A percentile compares a stretch with the other conserved stretches of the same genome.
Evolutionary conservation across 2,888 invertebrate genomes (phyloP).

Genomic region (Dynastes maya): DNA sequence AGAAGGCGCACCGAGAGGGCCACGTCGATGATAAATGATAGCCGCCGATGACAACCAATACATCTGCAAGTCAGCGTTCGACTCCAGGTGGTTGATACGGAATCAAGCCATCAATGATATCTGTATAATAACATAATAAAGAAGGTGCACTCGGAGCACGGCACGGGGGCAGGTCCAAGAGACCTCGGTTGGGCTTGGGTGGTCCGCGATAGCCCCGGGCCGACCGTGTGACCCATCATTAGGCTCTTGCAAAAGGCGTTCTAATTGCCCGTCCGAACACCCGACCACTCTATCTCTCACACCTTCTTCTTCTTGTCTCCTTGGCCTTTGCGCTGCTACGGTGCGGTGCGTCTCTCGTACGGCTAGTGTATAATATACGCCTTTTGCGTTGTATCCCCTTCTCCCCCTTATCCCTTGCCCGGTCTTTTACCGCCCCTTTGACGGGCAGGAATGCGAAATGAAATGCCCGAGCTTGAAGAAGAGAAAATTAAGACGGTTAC

Average conservation of each 20-base stretch:
- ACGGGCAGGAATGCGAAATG: slow-evolving; percentile 33
- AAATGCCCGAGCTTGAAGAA: slow-evolving; percentile 13
- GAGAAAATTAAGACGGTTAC: slow-evolving; percentile 27
- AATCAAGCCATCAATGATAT: slow-evolving; percentile 66
- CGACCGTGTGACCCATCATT: slow-evolving; percentile 70
- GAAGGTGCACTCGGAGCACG: slow-evolving; percentile 59
- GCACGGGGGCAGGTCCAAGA: slow-evolving; percentile 61
- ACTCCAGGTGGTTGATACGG: slow-evolving; percentile 66
- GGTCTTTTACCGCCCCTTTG: slow-evolving; percentile 31
- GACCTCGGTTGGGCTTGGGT: slow-evolving; percentile 64
- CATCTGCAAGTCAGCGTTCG: slow-evolving; percentile 64
- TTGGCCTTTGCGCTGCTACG: slow-evolving; percentile 33
- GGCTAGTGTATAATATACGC: slow-evolving; percentile 5
- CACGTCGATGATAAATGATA: slow-evolving; percentile 56
- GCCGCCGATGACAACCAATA: slow-evolving; percentile 58
- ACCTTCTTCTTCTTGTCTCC: slow-evolving; percentile 63
- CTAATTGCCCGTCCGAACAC: slow-evolving; percentile 70
- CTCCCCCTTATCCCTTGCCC: neutral
- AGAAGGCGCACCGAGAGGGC: neutral
- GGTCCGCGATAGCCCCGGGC: slow-evolving; percentile 68
- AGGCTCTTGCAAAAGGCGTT: slow-evolving; percentile 72
- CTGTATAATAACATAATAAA: slow-evolving; percentile 68
- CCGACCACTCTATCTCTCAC: slow-evolving; percentile 68
- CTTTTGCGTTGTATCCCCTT: neutral
- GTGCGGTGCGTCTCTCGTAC: slow-evolving; percentile 18